phyloP scores from a whole-genome alignment of 2,113 vertebrate species.

The Sula dactylatra region DNA sequence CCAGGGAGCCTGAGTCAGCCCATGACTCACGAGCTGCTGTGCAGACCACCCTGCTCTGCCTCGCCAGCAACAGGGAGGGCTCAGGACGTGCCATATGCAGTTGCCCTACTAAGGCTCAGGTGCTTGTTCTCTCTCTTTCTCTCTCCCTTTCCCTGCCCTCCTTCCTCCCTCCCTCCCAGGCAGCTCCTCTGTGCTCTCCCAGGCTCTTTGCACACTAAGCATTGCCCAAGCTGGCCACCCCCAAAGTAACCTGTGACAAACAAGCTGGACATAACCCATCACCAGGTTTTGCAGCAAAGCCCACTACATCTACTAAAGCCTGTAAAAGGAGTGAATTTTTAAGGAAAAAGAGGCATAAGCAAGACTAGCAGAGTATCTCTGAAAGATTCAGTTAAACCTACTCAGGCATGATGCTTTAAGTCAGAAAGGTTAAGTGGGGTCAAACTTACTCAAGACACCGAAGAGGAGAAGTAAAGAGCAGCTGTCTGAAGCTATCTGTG shows the following conservation, averaged over 20 bases:
- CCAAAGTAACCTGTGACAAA: neutral
- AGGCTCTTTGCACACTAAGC: fast-evolving
- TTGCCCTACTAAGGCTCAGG: neutral
- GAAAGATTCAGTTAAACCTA: neutral
- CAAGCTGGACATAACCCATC: neutral
- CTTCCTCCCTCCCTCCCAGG: too few relatives aligned
- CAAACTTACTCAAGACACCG: neutral
- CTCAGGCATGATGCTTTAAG: fast-evolving
- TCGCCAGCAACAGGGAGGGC: neutral
- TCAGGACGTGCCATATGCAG: fast-evolving
- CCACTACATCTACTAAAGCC: neutral
- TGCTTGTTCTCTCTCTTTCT: neutral
- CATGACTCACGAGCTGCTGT: fast-evolving
- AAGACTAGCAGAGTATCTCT: neutral
- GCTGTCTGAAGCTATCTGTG: neutral
- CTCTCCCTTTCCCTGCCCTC: neutral
- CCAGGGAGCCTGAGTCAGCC: fast-evolving
- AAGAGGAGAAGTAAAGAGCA: neutral
- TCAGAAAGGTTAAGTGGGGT: neutral
- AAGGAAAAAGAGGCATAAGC: neutral
- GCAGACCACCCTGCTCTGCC: neutral
- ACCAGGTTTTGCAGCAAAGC: neutral
- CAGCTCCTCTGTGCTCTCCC: neutral
- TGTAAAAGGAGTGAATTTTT: fast-evolving
- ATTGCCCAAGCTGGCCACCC: neutral